Conservation (phyloP, 2,888 invertebrate genomes). For the Koerneria pararmatus region DNA sequence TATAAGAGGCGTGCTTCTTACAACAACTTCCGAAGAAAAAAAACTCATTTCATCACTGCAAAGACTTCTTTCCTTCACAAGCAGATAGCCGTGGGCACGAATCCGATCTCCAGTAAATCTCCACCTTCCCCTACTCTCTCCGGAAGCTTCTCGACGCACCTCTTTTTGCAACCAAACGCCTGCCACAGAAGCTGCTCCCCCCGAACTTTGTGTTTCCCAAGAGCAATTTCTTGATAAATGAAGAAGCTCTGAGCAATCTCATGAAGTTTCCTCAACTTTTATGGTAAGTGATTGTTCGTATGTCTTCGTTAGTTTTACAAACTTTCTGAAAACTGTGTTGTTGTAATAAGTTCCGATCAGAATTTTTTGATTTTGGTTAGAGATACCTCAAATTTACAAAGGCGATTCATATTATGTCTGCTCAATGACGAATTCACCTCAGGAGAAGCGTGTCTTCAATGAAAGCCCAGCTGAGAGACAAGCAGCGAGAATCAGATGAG, state of each 20-base stretch:
- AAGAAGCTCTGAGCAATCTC: slow-evolving; percentile 51
- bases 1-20: no score
- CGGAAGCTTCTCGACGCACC: slow-evolving; percentile 4
- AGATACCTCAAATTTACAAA: neutral
- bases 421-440: slow-evolving; percentile 41
- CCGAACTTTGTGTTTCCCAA: neutral
- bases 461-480: slow-evolving; percentile 45
- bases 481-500: slow-evolving; percentile 38
- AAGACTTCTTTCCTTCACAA: no score
- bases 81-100: neutral
- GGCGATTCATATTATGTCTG: neutral
- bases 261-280: slow-evolving; percentile 53
- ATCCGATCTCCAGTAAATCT: neutral
- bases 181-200: slow-evolving; percentile 8
- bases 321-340: neutral
- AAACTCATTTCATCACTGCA: no score
- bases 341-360: no score
- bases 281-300: slow-evolving; percentile 33
- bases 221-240: slow-evolving; percentile 42
- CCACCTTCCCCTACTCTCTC: neutral
- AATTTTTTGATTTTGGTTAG: neutral
- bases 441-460: slow-evolving; percentile 49
- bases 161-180: no score
- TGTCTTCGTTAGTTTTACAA: no score
- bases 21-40: no score